Evolutionary conservation across 1,140 invertebrate species (phyloP).

Genomic region (Bombus waltoni): DNA sequence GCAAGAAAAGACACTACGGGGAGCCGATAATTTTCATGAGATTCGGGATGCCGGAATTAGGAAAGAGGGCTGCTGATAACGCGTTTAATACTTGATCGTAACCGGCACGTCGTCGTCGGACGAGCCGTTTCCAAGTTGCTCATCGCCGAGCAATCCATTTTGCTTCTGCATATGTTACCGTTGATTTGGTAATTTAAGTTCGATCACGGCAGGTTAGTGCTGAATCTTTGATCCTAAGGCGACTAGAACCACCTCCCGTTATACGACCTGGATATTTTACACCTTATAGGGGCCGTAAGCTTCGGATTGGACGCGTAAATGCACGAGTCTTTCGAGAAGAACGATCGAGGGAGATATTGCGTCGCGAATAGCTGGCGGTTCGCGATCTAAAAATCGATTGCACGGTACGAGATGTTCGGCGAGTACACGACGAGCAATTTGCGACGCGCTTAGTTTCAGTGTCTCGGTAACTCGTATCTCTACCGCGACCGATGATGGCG

Average conservation of each 20-base stretch:
- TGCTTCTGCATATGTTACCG: background rate
- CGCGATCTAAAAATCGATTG: no score
- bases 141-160: background rate
- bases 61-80: background rate
- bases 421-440: no score
- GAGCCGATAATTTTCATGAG: conserved; percentile 21
- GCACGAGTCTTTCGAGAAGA: no score
- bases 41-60: conserved; percentile 7
- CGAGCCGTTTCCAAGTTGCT: background rate
- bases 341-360: no score
- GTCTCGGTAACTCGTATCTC: no score
- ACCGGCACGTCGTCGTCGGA: background rate
- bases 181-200: background rate
- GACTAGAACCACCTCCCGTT: no score
- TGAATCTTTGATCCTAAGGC: background rate
- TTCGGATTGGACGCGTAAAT: no score
- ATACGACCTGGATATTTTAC: no score
- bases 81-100: conserved; percentile 10
- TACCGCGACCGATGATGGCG: accelerated
- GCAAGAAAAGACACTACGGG: background rate
- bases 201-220: background rate
- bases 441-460: no score
- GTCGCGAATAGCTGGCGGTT: no score
- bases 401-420: no score
- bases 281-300: no score